Percentiles rank a stretch among this genome's conserved stretches.
These are phyloP conservation scores for Tylochromis polylepis DNA, from an alignment of 2,113 vertebrate genomes.

Conservation along the genomic window DNA sequence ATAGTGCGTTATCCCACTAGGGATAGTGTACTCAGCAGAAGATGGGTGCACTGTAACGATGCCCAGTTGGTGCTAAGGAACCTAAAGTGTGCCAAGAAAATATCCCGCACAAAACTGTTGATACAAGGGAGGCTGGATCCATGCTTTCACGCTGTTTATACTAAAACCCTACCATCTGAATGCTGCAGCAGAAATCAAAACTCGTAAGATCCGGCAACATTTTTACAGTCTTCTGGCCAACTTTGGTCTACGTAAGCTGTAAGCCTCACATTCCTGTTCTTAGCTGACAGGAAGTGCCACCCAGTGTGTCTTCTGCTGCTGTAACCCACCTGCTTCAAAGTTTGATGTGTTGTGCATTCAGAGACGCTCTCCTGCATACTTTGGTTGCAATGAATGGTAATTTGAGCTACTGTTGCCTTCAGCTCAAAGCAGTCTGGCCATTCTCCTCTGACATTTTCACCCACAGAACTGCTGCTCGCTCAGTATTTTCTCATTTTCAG, in stretches of 20 bases:
- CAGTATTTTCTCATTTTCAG: not conserved
- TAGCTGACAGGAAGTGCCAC: not conserved
- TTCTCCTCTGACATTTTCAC: not conserved
- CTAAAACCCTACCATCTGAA: not conserved
- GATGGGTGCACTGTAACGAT: not conserved
- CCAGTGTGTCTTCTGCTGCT: not conserved
- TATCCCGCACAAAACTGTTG: not conserved
- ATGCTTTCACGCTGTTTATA: not conserved
- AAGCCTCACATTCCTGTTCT: not conserved
- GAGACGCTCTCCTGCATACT: not conserved
- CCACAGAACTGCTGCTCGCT: not conserved
- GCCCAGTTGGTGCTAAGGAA: not conserved
- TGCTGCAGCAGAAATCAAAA: not conserved
- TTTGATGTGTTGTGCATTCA: not conserved
- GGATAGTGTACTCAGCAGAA: not conserved
- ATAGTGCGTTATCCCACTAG: not conserved
- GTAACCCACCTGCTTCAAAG: not conserved
- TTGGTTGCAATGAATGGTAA: not conserved
- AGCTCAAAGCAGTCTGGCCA: not conserved
- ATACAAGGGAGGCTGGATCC: not conserved
- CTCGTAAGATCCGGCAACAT: not conserved
- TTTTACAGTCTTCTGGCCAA: not conserved
- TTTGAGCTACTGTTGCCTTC: not conserved
- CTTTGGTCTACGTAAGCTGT: not conserved
- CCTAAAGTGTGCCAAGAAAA: not conserved